These are phyloP conservation scores for Odocoileus virginianus DNA, from an alignment of 2,113 vertebrate species.

Conservation along the genomic window DNA sequence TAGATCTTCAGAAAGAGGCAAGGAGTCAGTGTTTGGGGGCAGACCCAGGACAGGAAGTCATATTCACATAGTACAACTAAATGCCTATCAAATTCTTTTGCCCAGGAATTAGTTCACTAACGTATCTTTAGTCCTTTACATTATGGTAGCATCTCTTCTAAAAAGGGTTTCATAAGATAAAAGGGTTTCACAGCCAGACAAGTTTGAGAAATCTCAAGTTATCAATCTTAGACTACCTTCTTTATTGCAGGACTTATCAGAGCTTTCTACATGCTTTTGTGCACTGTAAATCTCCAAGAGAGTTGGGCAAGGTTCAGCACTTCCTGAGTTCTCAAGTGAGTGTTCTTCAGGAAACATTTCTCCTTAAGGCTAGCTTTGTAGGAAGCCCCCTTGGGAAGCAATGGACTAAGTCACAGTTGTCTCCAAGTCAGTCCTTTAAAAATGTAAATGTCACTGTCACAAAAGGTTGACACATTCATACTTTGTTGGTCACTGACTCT, in stretches of 20 bases:
- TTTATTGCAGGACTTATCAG: not conserved
- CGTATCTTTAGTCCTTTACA: not conserved
- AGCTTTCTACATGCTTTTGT: not conserved
- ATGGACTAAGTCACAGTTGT: not conserved
- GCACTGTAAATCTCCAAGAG: not conserved
- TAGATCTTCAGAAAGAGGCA: slow-evolving; percentile 89
- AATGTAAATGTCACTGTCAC: not conserved
- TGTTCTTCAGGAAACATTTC: not conserved
- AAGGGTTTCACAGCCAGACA: not conserved
- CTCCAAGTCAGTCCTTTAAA: not conserved
- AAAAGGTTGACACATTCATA: not conserved
- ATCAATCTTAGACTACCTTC: not conserved
- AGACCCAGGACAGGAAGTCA: not conserved
- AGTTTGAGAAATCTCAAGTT: not conserved
- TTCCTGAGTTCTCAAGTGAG: not conserved
- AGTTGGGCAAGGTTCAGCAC: not conserved
- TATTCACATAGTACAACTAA: not conserved
- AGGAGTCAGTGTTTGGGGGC: not conserved
- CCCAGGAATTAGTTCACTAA: not conserved
- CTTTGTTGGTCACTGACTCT: not conserved
- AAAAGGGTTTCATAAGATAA: not conserved
- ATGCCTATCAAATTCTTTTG: not conserved
- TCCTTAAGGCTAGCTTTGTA: not conserved
- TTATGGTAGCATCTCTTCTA: not conserved
- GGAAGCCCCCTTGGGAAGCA: not conserved